phyloP scores from a whole-genome alignment of 1,140 invertebrate species.

The Brachionus rubens region DNA sequence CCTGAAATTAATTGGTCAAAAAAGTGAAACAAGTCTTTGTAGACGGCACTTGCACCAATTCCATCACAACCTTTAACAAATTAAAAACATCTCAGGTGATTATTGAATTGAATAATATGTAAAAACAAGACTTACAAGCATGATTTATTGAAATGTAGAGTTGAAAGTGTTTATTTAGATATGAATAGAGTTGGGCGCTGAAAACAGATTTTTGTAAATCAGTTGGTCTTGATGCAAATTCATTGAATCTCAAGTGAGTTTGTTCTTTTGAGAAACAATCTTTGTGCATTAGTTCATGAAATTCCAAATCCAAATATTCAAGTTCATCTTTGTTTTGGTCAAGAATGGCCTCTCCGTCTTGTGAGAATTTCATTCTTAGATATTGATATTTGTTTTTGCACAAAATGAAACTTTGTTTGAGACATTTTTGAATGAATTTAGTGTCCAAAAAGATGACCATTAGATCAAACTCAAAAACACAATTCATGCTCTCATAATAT shows the following conservation, averaged over 20 bases:
- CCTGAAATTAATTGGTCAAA: not conserved
- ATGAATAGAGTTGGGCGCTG: not conserved
- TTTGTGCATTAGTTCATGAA: not conserved
- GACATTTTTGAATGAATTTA: not conserved
- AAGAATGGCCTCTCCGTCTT: not conserved
- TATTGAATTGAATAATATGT: not conserved
- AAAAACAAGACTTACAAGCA: not conserved
- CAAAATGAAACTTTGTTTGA: not conserved
- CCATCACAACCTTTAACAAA: not conserved
- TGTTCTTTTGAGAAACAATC: not conserved
- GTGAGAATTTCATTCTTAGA: not conserved
- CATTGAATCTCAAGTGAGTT: not conserved
- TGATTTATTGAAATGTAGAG: constrained; percentile 13
- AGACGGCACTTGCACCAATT: not conserved
- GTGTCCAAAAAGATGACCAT: not conserved
- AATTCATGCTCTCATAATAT: constrained; percentile 25
- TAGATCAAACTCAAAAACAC: not conserved
- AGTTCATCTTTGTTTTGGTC: constrained; percentile 1
- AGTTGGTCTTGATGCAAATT: not conserved
- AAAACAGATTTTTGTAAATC: constrained; percentile 5
- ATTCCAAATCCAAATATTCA: not conserved
- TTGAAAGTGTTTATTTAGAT: not conserved
- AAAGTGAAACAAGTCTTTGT: constrained; percentile 5
- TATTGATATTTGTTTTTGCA: not conserved
- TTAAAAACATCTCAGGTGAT: no score